Base-by-base conservation (phyloP, 2,888 invertebrate species). In the Apantesis nais region DNA sequence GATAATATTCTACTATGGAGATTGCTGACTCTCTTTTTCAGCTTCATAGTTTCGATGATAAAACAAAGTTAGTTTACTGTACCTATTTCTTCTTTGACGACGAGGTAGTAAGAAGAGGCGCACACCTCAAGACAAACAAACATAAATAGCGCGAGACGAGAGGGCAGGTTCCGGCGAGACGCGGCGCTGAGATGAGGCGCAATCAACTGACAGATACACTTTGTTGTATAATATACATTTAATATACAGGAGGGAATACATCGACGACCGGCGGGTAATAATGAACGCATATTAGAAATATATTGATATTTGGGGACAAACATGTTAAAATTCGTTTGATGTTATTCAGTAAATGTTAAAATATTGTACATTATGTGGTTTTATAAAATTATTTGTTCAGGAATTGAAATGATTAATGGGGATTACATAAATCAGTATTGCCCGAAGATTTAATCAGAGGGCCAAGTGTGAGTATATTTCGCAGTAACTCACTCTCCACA, bases 101-200 rank as follows among this genome's bases (percentile, higher is more conserved):
- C 73, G 74, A 66, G 72, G 70, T 66, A 75, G 75, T 73, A 74
- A 79, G 77, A 75, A 70, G 76, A 68, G 79, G 79, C 82, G 83
- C 80, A 72, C 85, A 85, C 87, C 86, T 91, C 86, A 89, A 91
- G 90, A 89, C 90, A 90, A 91, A 89, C 93, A 93, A 93, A 93
- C 93, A 93, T 92, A 93, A 93, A 94, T 92, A 90, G 89, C 90
- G 89, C 89, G 89, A 72, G 72, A 72, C 48, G 72, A 67, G 67
- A 71, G 67, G 71, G 67, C 92, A 92, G 91, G 93, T 93, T 93
- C 87, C 81, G 82, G 83, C 68, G 71, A 65, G 70, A 64, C 69
- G 70, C 58, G 68, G 71, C 83, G 89, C 91, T 41, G 55, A 55
- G 71, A 70, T 58, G 71, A 71, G 67, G 68, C 83, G 89, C 91